Evolutionary conservation across 2,797 vertebrate species (phyloP).

Genomic region (Miichthys miiuy): DNA sequence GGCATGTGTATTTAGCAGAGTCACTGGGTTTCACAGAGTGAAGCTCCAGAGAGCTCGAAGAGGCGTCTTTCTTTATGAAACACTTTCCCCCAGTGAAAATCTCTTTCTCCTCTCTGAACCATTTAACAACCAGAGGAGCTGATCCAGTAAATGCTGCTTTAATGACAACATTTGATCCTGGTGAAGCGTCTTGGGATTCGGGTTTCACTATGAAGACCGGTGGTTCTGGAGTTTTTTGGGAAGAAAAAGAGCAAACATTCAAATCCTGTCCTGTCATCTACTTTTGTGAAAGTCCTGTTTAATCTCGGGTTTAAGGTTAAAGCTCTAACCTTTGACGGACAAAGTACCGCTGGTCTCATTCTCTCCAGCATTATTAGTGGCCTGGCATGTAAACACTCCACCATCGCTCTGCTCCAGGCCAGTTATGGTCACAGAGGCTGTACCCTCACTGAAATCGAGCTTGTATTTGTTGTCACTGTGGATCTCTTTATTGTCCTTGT

Average conservation of each 20-base stretch:
- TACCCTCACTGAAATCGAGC: constrained; percentile 89
- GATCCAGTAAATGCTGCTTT: constrained; percentile 92
- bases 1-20: constrained; percentile 93
- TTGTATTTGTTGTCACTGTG: constrained; percentile 85
- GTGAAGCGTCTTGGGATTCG: constrained; percentile 87
- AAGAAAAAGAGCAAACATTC: constrained; percentile 61
- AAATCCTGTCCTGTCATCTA: constrained; percentile 12
- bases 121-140: constrained; percentile 89
- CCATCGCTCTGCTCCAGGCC: constrained; percentile 87
- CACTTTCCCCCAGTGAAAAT: constrained; percentile 90
- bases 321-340: constrained; percentile 91
- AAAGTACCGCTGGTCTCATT: constrained; percentile 90
- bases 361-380: constrained; percentile 91
- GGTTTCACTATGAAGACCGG: constrained; percentile 90
- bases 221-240: constrained; percentile 85
- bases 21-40: constrained; percentile 92
- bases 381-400: constrained; percentile 91
- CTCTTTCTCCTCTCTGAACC: constrained; percentile 94
- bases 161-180: constrained; percentile 88
- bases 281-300: neutral
- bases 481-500: constrained; percentile 90
- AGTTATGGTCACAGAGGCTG: constrained; percentile 88
- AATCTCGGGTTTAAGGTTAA: constrained; percentile 1
- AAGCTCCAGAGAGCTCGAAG: constrained; percentile 93
- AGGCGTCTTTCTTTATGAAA: constrained; percentile 93